These are phyloP conservation scores for Opisthograptis luteolata DNA, from an alignment of 2,888 invertebrate species.

Conservation along the genomic window DNA sequence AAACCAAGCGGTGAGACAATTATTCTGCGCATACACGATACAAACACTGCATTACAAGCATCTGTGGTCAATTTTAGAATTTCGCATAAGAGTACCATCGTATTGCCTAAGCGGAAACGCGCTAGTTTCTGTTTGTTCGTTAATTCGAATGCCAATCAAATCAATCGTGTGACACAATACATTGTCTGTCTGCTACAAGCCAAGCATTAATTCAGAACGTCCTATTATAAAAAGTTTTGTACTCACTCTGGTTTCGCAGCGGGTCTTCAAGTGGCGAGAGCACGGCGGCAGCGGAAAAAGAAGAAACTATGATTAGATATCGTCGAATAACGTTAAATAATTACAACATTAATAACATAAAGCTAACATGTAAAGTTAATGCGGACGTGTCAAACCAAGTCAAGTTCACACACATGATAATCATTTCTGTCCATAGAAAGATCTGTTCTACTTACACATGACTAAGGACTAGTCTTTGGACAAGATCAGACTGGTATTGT, in stretches of 20 bases:
- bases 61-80: constrained; percentile 55
- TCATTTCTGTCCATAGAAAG: constrained; percentile 47
- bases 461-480: constrained; percentile 52
- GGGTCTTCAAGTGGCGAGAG: constrained; percentile 81
- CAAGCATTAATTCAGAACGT: constrained; percentile 57
- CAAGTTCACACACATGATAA: constrained; percentile 39
- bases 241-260: constrained; percentile 89
- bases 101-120: constrained; percentile 46
- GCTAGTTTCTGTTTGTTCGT: constrained; percentile 43
- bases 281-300: constrained; percentile 70
- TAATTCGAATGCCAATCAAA: constrained; percentile 65
- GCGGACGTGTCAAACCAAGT: constrained; percentile 41
- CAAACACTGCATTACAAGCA: constrained; percentile 67
- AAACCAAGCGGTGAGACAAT: constrained; percentile 71
- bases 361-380: constrained; percentile 55
- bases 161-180: constrained; percentile 56
- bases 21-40: constrained; percentile 71
- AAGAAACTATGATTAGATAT: constrained; percentile 67
- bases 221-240: constrained; percentile 43
- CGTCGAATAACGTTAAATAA: constrained; percentile 34
- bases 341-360: constrained; percentile 47
- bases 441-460: constrained; percentile 57
- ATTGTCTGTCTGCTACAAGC: constrained; percentile 66
- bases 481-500: constrained; percentile 40
- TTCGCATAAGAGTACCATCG: constrained; percentile 40